Base-by-base conservation (phyloP, 2,888 invertebrate species). In the Hirtodrosophila alboralis region DNA sequence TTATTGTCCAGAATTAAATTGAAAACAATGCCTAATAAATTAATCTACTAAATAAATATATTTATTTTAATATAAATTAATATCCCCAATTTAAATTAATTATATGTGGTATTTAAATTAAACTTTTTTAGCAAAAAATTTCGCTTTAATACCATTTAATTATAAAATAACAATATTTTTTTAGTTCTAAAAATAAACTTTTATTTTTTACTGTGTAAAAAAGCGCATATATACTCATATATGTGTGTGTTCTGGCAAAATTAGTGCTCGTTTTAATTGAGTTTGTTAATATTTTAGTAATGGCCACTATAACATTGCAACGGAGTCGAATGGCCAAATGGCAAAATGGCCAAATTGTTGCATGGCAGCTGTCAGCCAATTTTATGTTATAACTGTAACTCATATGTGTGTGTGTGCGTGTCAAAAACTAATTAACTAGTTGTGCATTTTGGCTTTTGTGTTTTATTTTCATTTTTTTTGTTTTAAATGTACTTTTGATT, bases 271-370 rank as follows among this genome's bases (percentile, higher is more conserved):
- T 40, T 81, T 80, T 86, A 81, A 81, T 81, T 84, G 86, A 81
- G 81, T 81, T 84, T 84, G 81, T 81, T 86, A 86, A 86, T 81
- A 86, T 77, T 81, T 81, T 72, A 81, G 84, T 77, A 80, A 85
- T 72, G 69, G 79, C 64, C 49, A 58, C 7, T 53, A 40, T 34
- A 59, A 60, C 57, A 81, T 58, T 71, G 60, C 84, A 62, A 56
- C 62, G 54, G 31, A 33, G 44, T 3, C 21, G 53, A 48, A 58
- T 62, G 52, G 47, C 34, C 68, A 57, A n/a, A n/a, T n/a, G n/a
- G 43, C 33, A 45, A 58, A 69, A 69, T 74, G 60, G 59, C 51
- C 40, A 76, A 80, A 77, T 49, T 60, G 54, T 58, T 77, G 60
- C 83, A 77, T 81, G 72, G 60, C 85, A 85, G 79, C 72, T 85